Conservation (phyloP, 2,797 vertebrate species). For the Danio aesculapii region DNA sequence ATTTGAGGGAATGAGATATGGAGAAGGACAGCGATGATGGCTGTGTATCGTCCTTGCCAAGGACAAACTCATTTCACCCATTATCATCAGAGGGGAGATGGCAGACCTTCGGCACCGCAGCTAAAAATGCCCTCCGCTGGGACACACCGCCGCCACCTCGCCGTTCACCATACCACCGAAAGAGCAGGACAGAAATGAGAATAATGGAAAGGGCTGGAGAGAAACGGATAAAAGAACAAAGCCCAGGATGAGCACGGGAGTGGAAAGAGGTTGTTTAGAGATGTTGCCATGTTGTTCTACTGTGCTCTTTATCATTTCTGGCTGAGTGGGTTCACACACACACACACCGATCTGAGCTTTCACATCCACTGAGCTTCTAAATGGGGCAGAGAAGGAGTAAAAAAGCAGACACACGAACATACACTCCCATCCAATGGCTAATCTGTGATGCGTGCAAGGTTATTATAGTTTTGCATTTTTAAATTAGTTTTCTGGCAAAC, state of each 20-base stretch:
- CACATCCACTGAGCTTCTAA: conserved; percentile 32
- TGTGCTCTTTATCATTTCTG: conserved; percentile 48
- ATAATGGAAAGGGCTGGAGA: conserved; percentile 22
- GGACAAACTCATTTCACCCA: conserved; percentile 54
- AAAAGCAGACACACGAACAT: conserved; percentile 5
- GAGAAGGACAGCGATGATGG: conserved; percentile 21
- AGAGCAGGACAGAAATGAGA: conserved; percentile 15
- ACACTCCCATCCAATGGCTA: neutral
- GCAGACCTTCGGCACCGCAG: conserved; percentile 8
- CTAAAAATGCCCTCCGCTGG: conserved; percentile 51
- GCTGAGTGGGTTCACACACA: conserved; percentile 17
- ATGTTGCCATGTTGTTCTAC: conserved; percentile 44
- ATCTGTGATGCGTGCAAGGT: neutral
- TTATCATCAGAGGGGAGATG: conserved; percentile 45
- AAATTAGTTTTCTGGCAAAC: too few relatives aligned
- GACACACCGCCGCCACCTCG: conserved; percentile 7
- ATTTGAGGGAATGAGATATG: conserved; percentile 5
- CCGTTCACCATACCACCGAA: conserved; percentile 7
- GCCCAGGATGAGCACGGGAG: conserved; percentile 15
- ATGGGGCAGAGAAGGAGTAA: conserved; percentile 25
- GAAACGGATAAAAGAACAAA: conserved; percentile 24
- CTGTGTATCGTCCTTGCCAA: conserved; percentile 42
- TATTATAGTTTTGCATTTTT: too few relatives aligned
- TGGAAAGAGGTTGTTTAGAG: conserved; percentile 37
- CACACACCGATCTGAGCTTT: neutral